Evolutionary conservation across 1,140 invertebrate species (phyloP).

Genomic region (Leptinotarsa undecemlineata): DNA sequence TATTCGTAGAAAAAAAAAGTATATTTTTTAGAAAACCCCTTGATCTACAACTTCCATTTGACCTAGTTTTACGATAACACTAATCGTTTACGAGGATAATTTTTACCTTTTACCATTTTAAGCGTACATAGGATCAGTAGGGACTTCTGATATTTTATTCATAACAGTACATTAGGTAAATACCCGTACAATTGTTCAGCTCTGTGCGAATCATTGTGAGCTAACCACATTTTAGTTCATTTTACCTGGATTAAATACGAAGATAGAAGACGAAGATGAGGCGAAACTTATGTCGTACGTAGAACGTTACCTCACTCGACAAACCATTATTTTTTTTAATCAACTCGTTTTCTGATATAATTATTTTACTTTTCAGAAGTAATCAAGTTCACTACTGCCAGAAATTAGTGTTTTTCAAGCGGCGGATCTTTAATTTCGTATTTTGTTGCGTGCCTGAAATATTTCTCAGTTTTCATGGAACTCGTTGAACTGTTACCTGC

Average conservation of each 20-base stretch:
- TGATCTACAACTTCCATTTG: too few relatives aligned
- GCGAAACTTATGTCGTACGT: slow-evolving; percentile 13
- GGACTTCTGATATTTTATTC: too few relatives aligned
- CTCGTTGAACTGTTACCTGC: background rate
- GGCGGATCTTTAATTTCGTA: slow-evolving; percentile 7
- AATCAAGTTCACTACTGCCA: slow-evolving; percentile 16
- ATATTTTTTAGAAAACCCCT: too few relatives aligned
- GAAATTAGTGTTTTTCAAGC: slow-evolving; percentile 10
- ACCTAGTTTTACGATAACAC: too few relatives aligned
- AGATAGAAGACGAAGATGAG: slow-evolving; percentile 1
- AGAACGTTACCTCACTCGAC: slow-evolving; percentile 11
- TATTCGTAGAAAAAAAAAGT: too few relatives aligned
- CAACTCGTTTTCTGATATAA: slow-evolving; percentile 12
- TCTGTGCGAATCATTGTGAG: too few relatives aligned
- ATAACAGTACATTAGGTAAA: too few relatives aligned
- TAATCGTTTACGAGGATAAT: too few relatives aligned
- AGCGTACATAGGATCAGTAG: too few relatives aligned
- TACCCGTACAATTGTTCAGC: too few relatives aligned
- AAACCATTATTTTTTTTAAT: slow-evolving; percentile 3
- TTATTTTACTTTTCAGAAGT: slow-evolving; percentile 14
- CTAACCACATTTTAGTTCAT: too few relatives aligned
- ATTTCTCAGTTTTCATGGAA: background rate
- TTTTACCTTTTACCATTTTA: too few relatives aligned
- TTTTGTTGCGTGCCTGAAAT: background rate
- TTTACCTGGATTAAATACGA: background rate